Conservation (phyloP, 37 sponge, comb jelly and placozoan species). For the Hormiphora californensis region DNA sequence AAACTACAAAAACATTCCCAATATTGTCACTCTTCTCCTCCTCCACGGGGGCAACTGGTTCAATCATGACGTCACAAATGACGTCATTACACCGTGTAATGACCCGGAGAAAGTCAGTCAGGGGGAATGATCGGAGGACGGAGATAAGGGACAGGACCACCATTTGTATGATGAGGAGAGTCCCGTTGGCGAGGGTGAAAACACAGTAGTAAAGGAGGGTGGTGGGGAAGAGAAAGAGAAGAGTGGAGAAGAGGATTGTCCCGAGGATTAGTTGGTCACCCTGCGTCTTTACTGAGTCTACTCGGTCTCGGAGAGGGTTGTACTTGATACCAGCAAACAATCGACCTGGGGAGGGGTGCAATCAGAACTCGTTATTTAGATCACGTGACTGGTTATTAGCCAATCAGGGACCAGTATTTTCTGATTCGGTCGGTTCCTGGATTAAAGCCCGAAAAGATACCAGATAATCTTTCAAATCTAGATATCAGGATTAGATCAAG, state of each 20-base stretch:
- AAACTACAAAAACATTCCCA: conserved; percentile 23
- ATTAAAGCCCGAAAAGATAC: no score
- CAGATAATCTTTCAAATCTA: no score
- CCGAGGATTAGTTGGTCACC: conserved; percentile 53
- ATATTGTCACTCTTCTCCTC: background rate
- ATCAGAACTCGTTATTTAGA: no score
- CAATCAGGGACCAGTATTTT: no score
- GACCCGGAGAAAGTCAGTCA: background rate
- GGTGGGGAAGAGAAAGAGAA: conserved; percentile 54
- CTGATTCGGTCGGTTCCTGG: no score
- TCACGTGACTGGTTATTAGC: no score
- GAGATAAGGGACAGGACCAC: background rate
- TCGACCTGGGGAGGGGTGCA: conserved; percentile 4
- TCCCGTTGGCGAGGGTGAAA: background rate
- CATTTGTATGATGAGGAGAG: conserved; percentile 26
- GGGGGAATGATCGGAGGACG: conserved; percentile 16
- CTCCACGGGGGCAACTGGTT: background rate
- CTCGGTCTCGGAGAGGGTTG: background rate
- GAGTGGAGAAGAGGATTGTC: conserved; percentile 46
- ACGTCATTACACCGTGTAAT: background rate
- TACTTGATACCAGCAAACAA: conserved; percentile 36
- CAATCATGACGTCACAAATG: conserved; percentile 50
- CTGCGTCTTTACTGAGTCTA: conserved; percentile 44
- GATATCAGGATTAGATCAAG: no score
- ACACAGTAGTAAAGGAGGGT: conserved; percentile 51